A percentile compares a stretch with the other conserved stretches of the same genome.
These are phyloP conservation scores for Sebastes melanostomus DNA, from an alignment of 2,797 vertebrate species.

Conservation along the genomic window DNA sequence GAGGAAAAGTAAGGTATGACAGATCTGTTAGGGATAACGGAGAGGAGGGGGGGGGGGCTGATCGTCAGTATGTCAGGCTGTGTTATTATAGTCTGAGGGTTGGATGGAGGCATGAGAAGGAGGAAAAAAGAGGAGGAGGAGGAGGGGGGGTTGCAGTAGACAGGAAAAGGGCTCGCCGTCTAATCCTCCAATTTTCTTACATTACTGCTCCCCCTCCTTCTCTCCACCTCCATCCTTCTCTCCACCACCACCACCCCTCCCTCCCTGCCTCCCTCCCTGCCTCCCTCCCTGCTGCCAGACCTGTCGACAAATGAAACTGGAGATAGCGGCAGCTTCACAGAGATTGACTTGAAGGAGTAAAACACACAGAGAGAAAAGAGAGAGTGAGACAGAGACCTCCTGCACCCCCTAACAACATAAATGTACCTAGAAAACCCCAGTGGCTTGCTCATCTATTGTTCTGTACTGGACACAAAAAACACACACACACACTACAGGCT, in stretches of 20 bases:
- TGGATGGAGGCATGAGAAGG: slow-evolving; percentile 67
- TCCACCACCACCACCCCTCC: neutral
- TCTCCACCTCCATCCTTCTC: slow-evolving; percentile 45
- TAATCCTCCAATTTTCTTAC: slow-evolving; percentile 83
- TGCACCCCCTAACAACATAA: slow-evolving; percentile 59
- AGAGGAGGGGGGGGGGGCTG: neutral
- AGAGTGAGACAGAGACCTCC: slow-evolving; percentile 50
- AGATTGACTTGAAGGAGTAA: slow-evolving; percentile 71
- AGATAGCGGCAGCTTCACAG: slow-evolving; percentile 65
- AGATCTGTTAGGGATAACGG: slow-evolving; percentile 66
- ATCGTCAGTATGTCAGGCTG: slow-evolving; percentile 67
- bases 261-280: neutral
- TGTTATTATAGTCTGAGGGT: slow-evolving; percentile 75
- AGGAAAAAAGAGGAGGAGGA: slow-evolving; percentile 38
- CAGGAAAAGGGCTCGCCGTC: slow-evolving; percentile 80
- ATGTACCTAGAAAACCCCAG: slow-evolving; percentile 49
- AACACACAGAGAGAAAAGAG: slow-evolving; percentile 46
- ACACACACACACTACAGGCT: neutral
- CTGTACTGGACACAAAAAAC: neutral
- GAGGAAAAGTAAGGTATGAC: slow-evolving; percentile 53
- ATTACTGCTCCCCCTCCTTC: slow-evolving; percentile 70
- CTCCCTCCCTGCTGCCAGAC: slow-evolving; percentile 37
- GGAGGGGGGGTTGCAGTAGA: slow-evolving; percentile 61
- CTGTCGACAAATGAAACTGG: slow-evolving; percentile 75
- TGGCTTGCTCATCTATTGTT: slow-evolving; percentile 44